Percentiles rank a stretch among this genome's conserved stretches.
These are phyloP conservation scores for Malacoctenus gilli DNA, from an alignment of 2,797 vertebrate genomes.

Conservation along the genomic window DNA sequence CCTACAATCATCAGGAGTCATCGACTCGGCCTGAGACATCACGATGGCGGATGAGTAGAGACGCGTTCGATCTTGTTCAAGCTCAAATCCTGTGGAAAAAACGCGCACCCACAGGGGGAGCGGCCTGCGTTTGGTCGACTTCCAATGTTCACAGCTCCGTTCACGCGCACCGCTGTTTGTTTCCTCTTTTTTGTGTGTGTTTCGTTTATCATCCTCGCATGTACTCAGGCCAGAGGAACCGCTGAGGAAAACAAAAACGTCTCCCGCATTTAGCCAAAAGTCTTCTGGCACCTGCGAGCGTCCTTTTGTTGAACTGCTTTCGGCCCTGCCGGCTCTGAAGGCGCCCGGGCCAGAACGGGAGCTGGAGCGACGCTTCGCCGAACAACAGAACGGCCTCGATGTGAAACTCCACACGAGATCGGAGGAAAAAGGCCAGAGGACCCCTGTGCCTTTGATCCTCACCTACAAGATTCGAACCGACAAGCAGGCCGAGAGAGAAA, in stretches of 20 bases:
- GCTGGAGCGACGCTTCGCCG: neutral
- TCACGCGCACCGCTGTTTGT: neutral
- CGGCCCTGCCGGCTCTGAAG: slow-evolving; percentile 20
- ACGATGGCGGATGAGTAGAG: neutral
- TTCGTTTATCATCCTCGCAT: slow-evolving; percentile 8
- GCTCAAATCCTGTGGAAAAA: no score
- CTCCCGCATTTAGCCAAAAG: slow-evolving; percentile 11
- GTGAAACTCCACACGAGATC: neutral
- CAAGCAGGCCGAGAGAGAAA: neutral
- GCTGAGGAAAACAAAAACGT: slow-evolving; percentile 4
- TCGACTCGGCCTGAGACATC: neutral
- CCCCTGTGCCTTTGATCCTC: neutral
- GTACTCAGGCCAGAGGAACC: slow-evolving; percentile 22
- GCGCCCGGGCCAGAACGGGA: neutral
- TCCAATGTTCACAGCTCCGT: slow-evolving; percentile 11
- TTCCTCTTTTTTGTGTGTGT: slow-evolving; percentile 17
- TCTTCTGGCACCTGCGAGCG: slow-evolving; percentile 21
- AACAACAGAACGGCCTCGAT: neutral
- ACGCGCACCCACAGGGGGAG: slow-evolving; percentile 2
- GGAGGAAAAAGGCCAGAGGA: neutral
- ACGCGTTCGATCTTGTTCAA: slow-evolving; percentile 20
- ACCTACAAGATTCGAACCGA: neutral
- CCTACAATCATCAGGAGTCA: neutral
- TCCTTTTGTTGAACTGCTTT: slow-evolving; percentile 34
- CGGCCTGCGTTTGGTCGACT: neutral